Evolutionary conservation across 2,888 invertebrate genomes (phyloP), one percentile per base, ranked within the genome.

Genomic region (Prionchulus punctatus): DNA sequence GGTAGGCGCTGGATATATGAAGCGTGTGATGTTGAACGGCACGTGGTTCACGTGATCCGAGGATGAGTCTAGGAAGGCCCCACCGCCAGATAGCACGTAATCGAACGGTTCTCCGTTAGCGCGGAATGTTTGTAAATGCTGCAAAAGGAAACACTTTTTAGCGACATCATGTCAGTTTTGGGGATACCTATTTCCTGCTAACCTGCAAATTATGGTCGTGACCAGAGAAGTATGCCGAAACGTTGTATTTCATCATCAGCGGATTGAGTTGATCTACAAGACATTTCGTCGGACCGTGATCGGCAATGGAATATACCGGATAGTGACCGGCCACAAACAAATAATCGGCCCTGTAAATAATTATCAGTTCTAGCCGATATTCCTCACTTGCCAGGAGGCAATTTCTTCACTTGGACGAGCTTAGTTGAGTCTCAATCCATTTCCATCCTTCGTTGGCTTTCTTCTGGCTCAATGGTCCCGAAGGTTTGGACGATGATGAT

Each of bases 201-300:
- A 72, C 71, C 65, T 77, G 76, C 26, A 76, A 60, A 55, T 72
- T 74, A 62, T 77, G 77, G 59, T 77, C 76, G 62, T 77, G 77
- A 7, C 77, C 77, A 61, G 70, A 67, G 48, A 77, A 62, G 62
- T 77, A 76, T 1, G 73, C 74, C 48, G 69, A 72, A 2, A 71
- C 75, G 43, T 67, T 64, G 63, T 75, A 74, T 59, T 73, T 71
- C 57, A 71, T 64, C 30, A 77, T 61, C 57, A 76, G 62, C 3
- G 75, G 74, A 56, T 70, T 64, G 18, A 77, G 66, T 28, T 67
- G 58, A 1, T 72, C 62, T 1, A 72, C 64, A 30, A 77, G 67
- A 60, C 74, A 74, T 2, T 68, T 48, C 4, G 76, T 76, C 1
- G 75, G 74, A 1, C 77, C 77, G 62, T 77, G 76, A 23, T 72